Conservation (phyloP, 2,113 vertebrate species). For the Microtus montanus region DNA sequence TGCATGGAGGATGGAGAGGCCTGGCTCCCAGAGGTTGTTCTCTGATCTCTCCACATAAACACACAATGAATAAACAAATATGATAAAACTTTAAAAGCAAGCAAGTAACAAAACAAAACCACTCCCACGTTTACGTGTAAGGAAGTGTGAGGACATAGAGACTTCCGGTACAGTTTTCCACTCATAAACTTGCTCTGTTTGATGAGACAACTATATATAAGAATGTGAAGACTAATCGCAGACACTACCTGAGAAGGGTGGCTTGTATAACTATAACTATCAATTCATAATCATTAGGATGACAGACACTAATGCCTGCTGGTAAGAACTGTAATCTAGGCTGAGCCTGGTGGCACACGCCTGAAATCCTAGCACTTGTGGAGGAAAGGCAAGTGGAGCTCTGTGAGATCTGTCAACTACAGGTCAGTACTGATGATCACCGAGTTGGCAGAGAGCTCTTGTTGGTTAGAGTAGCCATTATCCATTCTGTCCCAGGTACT, state of each 20-base stretch:
- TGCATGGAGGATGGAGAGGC: neutral
- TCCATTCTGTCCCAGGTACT: neutral
- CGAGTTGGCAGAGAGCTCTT: neutral
- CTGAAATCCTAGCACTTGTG: neutral
- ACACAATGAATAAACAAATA: neutral
- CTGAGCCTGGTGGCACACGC: neutral
- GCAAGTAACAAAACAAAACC: neutral
- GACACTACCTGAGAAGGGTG: neutral
- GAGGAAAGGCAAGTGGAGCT: neutral
- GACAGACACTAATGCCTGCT: neutral
- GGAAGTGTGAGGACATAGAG: neutral
- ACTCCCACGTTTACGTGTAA: neutral
- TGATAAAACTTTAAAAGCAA: neutral
- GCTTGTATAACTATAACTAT: neutral
- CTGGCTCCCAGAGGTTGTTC: neutral
- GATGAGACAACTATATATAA: constrained; percentile 28
- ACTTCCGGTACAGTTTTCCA: neutral
- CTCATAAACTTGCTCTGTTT: constrained; percentile 2
- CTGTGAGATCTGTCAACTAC: neutral
- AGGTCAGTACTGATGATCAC: neutral
- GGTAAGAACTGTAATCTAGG: neutral
- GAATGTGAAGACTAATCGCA: neutral
- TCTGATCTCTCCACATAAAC: neutral
- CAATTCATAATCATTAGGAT: neutral
- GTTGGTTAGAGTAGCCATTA: neutral